Percentiles rank a stretch among this genome's conserved stretches.
These are phyloP conservation scores for Neelides folsomi DNA, from an alignment of 2,888 invertebrate species.

Conservation along the genomic window DNA sequence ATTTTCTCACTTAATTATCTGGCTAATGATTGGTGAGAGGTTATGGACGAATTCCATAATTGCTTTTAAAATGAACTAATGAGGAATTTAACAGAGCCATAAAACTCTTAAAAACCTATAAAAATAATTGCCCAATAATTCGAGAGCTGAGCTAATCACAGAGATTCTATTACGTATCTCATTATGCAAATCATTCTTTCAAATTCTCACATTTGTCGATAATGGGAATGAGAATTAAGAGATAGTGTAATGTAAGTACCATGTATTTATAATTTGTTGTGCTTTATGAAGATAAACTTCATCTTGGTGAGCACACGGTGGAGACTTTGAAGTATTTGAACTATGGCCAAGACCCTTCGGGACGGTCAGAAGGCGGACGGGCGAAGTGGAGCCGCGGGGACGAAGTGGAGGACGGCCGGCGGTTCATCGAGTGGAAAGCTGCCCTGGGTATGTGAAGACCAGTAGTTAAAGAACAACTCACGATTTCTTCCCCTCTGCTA, in stretches of 20 bases:
- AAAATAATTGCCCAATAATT: no score
- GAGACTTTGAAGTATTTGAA: constrained; percentile 69
- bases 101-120: no score
- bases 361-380: no score
- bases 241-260: not conserved
- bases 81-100: no score
- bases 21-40: no score
- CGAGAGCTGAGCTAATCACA: no score
- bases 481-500: not conserved
- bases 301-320: constrained; percentile 71
- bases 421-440: constrained; percentile 85
- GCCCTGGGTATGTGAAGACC: constrained; percentile 48
- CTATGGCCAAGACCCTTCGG: constrained; percentile 24
- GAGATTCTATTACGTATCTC: no score
- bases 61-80: no score
- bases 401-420: constrained; percentile 55
- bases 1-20: no score
- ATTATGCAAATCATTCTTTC: not conserved
- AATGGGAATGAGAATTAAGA: no score
- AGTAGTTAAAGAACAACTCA: not conserved
- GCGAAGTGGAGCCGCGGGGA: no score
- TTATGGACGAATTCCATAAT: no score
- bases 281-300: constrained; percentile 52
- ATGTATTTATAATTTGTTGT: constrained; percentile 1
- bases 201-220: not conserved